These are phyloP conservation scores for Scaptomyza hsui DNA, from an alignment of 1,140 invertebrate genomes.

Conservation along the genomic window DNA sequence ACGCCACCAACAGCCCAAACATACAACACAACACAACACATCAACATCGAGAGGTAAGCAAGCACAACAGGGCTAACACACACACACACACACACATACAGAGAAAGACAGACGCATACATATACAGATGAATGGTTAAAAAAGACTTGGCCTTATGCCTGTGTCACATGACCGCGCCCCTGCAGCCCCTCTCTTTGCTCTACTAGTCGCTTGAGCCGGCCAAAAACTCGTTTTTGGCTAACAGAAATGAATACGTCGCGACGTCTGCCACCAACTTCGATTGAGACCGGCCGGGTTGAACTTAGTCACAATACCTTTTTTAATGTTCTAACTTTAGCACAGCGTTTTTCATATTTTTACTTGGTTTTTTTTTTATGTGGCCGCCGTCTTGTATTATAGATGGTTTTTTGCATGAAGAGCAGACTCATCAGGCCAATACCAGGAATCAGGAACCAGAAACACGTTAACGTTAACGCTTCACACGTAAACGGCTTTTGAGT, in stretches of 20 bases:
- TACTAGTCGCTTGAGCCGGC: slow-evolving; percentile 39
- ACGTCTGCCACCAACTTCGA: slow-evolving; percentile 50
- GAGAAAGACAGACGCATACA: slow-evolving; percentile 14
- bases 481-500: slow-evolving; percentile 57
- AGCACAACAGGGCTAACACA: slow-evolving; percentile 41
- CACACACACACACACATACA: slow-evolving; percentile 8
- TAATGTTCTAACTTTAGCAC: slow-evolving; percentile 53
- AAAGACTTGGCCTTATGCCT: slow-evolving; percentile 40
- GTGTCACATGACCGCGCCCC: slow-evolving; percentile 61
- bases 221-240: slow-evolving; percentile 71
- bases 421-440: slow-evolving; percentile 41
- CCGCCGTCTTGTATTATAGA: neutral
- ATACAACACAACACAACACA: slow-evolving; percentile 18
- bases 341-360: neutral
- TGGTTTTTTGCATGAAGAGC: slow-evolving; percentile 16
- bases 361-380: slow-evolving; percentile 9
- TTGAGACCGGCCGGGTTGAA: slow-evolving; percentile 32
- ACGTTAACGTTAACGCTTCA: slow-evolving; percentile 39
- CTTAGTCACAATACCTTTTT: slow-evolving; percentile 42
- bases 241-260: slow-evolving; percentile 46
- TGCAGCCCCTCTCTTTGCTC: slow-evolving; percentile 3
- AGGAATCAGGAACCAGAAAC: slow-evolving; percentile 48
- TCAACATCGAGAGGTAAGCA: slow-evolving; percentile 47
- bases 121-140: slow-evolving; percentile 35
- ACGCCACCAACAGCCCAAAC: slow-evolving; percentile 11